phyloP scores from a whole-genome alignment of 2,888 invertebrate genomes.

The Sminthurides aquaticus region DNA sequence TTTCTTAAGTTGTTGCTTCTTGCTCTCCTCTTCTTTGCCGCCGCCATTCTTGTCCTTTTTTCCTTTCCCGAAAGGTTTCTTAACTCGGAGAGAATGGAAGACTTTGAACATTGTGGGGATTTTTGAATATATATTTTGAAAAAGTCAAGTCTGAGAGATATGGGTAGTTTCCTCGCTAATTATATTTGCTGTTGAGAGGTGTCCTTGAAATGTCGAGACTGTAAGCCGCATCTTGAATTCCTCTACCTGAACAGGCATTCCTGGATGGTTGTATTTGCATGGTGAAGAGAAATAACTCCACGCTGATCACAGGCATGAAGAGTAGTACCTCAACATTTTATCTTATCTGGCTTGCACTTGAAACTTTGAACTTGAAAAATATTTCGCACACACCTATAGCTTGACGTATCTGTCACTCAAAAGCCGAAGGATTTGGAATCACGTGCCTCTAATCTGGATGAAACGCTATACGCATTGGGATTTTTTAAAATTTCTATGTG shows the following conservation, averaged over 20 bases:
- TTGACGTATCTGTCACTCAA: too few relatives aligned
- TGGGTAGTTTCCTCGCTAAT: neutral
- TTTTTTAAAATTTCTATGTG: too few relatives aligned
- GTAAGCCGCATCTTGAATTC: neutral
- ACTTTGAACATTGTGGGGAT: slow-evolving; percentile 37
- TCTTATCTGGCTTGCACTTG: too few relatives aligned
- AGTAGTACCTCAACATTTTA: too few relatives aligned
- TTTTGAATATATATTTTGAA: neutral
- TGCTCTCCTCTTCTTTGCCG: slow-evolving; percentile 14
- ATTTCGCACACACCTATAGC: too few relatives aligned
- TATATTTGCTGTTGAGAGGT: neutral
- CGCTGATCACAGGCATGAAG: too few relatives aligned
- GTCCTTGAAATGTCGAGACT: neutral
- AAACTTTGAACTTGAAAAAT: too few relatives aligned
- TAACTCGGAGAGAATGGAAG: slow-evolving; percentile 37
- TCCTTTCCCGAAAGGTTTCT: slow-evolving; percentile 34
- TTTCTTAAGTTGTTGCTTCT: slow-evolving; percentile 1
- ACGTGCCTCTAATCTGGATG: too few relatives aligned
- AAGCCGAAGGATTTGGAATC: too few relatives aligned
- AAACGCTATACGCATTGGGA: too few relatives aligned
- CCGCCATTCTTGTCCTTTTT: slow-evolving; percentile 27
- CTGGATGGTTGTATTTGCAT: too few relatives aligned
- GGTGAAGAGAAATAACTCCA: too few relatives aligned
- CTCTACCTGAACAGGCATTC: neutral
- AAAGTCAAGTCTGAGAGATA: neutral